A percentile compares a stretch with the other conserved stretches of the same genome.
phyloP scores from a whole-genome alignment of 1,140 invertebrate species.

The Lepidostoma basale region DNA sequence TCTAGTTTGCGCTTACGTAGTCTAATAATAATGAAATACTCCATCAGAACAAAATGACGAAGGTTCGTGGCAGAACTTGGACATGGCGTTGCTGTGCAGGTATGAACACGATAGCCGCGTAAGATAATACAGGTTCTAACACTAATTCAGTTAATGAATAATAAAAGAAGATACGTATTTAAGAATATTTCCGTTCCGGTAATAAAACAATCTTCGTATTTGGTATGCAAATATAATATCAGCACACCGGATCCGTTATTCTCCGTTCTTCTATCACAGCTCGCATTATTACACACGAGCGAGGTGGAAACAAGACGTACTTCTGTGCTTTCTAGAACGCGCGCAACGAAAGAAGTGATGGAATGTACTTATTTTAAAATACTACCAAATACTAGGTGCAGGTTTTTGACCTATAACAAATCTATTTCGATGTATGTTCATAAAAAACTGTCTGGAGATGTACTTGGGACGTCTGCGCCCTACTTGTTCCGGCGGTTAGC shows the following conservation, averaged over 20 bases:
- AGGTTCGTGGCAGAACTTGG: too few species aligned
- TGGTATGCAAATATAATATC: neutral
- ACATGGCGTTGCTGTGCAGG: too few species aligned
- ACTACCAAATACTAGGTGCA: constrained; percentile 22
- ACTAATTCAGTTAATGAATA: too few species aligned
- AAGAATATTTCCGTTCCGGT: neutral
- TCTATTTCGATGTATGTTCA: constrained; percentile 40
- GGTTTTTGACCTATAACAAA: constrained; percentile 45
- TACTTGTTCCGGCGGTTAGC: neutral
- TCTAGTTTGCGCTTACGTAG: too few species aligned
- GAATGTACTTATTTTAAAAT: constrained; percentile 9
- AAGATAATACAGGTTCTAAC: too few species aligned
- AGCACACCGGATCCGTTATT: neutral
- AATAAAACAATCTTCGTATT: neutral
- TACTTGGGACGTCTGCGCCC: constrained; percentile 16
- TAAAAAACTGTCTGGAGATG: constrained; percentile 45
- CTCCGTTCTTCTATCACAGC: too few species aligned
- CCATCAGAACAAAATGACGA: too few species aligned
- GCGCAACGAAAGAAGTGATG: neutral
- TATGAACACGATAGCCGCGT: too few species aligned
- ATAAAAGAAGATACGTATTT: neutral
- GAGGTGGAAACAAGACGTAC: too few species aligned
- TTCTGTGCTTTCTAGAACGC: too few species aligned
- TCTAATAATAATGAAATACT: too few species aligned
- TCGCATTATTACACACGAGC: too few species aligned